These are phyloP conservation scores for Phylloscopus trochilus DNA, from an alignment of 2,113 vertebrate genomes.

Conservation along the genomic window DNA sequence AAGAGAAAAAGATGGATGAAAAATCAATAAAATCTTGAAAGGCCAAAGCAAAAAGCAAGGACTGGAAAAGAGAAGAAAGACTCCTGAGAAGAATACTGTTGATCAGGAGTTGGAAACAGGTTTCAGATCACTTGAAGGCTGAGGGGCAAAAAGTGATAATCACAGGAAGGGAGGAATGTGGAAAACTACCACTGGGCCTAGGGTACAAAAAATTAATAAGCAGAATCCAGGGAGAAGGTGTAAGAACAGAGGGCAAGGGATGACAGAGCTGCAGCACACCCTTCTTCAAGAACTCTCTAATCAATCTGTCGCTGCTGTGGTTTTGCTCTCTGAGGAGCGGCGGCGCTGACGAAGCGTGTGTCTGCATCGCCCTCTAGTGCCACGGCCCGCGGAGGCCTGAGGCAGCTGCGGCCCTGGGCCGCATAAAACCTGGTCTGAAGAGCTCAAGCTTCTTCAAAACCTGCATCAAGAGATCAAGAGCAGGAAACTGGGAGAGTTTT, in stretches of 20 bases:
- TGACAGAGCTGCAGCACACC: not conserved
- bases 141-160: not conserved
- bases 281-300: not conserved
- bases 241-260: not conserved
- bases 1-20: not conserved
- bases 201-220: not conserved
- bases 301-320: rapidly evolving
- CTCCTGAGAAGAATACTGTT: not conserved
- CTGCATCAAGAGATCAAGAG: not conserved
- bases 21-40: not conserved
- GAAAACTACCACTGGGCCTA: not conserved
- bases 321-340: not conserved
- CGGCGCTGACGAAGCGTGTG: not conserved
- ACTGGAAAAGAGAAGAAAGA: not conserved
- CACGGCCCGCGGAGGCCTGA: not conserved
- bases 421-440: rapidly evolving
- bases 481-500: not conserved
- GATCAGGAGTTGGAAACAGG: not conserved
- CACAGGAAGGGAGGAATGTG: not conserved
- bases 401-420: not conserved
- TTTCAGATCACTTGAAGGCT: not conserved
- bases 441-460: not conserved
- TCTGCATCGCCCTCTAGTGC: slow-evolving; percentile 48
- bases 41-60: not conserved
- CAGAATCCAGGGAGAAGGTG: not conserved